These are phyloP conservation scores for Corythornis cristatus DNA, from an alignment of 2,113 vertebrate species.

Conservation along the genomic window DNA sequence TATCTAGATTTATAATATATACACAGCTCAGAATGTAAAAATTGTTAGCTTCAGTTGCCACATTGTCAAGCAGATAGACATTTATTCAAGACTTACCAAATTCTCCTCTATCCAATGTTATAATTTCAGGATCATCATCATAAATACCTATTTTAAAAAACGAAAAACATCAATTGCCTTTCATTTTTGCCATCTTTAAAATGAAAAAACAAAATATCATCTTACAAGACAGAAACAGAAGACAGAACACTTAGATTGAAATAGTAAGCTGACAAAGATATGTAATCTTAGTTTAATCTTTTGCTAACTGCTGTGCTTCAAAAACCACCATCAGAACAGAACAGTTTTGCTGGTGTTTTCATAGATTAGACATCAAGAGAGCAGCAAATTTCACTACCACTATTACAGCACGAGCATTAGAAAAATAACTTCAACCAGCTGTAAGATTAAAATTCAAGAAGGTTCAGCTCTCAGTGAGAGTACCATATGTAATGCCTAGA, in stretches of 20 bases:
- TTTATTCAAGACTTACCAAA: conserved; percentile 86
- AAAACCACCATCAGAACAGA: neutral
- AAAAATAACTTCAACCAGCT: neutral
- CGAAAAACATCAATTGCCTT: neutral
- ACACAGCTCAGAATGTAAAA: neutral
- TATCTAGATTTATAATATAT: neutral
- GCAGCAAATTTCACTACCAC: neutral
- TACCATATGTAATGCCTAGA: neutral
- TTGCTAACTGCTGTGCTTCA: neutral
- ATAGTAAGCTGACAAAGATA: neutral
- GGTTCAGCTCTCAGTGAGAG: neutral
- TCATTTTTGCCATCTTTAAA: conserved; percentile 8
- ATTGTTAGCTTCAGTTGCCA: neutral
- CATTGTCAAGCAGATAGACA: neutral
- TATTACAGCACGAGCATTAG: neutral
- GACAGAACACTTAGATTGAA: neutral
- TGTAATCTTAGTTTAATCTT: neutral
- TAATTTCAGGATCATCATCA: conserved; percentile 95
- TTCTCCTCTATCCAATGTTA: conserved; percentile 94
- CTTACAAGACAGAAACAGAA: neutral
- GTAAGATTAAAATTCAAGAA: neutral
- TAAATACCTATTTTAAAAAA: conserved; percentile 88
- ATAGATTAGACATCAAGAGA: neutral
- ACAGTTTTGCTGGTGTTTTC: neutral
- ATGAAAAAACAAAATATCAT: neutral